phyloP scores from a whole-genome alignment of 2,888 invertebrate genomes.

The Gymnosoma rotundatum region DNA sequence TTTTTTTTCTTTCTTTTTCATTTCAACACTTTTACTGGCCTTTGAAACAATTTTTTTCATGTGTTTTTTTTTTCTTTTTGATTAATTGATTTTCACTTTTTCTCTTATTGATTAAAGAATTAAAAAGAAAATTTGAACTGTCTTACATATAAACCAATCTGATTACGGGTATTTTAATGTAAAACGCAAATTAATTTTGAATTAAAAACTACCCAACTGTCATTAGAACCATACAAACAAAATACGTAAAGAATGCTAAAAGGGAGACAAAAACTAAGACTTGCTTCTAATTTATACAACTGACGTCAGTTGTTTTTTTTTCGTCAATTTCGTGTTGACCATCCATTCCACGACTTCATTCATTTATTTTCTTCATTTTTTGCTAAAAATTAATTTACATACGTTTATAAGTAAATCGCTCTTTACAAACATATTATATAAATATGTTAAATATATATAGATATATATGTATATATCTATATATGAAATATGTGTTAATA shows the following conservation, averaged over 20 bases:
- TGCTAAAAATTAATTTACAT: neutral
- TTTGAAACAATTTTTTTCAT: constrained; percentile 23
- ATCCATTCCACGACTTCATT: neutral
- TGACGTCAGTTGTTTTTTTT: constrained; percentile 55
- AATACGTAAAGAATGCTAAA: neutral
- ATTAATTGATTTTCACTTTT: constrained; percentile 52
- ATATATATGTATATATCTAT: too few species aligned
- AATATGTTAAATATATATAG: too few species aligned
- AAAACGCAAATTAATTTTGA: constrained; percentile 15
- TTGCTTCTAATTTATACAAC: constrained; percentile 44
- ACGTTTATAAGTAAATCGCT: too few species aligned
- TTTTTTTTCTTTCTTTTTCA: constrained; percentile 6
- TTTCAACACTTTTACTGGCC: constrained; percentile 55
- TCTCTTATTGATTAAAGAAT: constrained; percentile 28
- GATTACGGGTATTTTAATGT: constrained; percentile 4
- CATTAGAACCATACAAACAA: neutral
- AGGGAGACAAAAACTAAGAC: neutral
- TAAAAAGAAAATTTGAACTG: constrained; percentile 6
- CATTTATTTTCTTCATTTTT: neutral
- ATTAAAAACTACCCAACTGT: constrained; percentile 15
- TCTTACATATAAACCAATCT: constrained; percentile 17
- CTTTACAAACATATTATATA: too few species aligned
- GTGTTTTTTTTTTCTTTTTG: constrained; percentile 32
- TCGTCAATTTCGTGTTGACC: constrained; percentile 36
- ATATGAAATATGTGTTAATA: too few species aligned